phyloP scores from a whole-genome alignment of 2,797 vertebrate species.

The Propithecus perrieri region DNA sequence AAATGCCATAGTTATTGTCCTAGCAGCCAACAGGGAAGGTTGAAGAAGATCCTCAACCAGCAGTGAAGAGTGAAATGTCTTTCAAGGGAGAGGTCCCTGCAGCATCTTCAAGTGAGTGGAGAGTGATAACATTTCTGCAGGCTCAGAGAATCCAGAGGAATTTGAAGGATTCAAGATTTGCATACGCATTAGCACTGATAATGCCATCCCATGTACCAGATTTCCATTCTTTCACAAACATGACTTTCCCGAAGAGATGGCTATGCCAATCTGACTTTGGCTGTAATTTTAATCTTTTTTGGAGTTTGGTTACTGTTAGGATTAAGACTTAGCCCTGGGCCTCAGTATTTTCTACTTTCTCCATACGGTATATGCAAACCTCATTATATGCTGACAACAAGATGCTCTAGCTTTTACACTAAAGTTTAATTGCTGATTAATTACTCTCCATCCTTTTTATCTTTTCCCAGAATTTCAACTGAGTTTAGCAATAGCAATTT shows the following conservation, averaged over 20 bases:
- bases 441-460: background rate
- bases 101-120: background rate
- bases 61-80: background rate
- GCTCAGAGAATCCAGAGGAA: background rate
- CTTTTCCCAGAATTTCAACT: background rate
- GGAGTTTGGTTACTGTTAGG: background rate
- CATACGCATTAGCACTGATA: background rate
- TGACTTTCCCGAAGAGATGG: background rate
- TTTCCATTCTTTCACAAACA: background rate
- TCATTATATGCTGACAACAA: background rate
- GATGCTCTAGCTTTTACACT: background rate
- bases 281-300: background rate
- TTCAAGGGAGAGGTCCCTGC: background rate
- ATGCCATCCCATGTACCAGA: background rate
- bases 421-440: background rate
- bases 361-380: background rate
- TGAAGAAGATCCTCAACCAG: background rate
- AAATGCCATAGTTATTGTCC: background rate
- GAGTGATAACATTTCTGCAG: background rate
- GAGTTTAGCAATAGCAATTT: background rate
- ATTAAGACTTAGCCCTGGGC: background rate
- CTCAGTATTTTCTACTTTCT: background rate
- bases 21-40: background rate
- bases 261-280: background rate
- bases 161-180: background rate